Percentiles rank a stretch among this genome's conserved stretches.
phyloP scores from a whole-genome alignment of 2,797 vertebrate species.

The Dromococcyx pavoninus region DNA sequence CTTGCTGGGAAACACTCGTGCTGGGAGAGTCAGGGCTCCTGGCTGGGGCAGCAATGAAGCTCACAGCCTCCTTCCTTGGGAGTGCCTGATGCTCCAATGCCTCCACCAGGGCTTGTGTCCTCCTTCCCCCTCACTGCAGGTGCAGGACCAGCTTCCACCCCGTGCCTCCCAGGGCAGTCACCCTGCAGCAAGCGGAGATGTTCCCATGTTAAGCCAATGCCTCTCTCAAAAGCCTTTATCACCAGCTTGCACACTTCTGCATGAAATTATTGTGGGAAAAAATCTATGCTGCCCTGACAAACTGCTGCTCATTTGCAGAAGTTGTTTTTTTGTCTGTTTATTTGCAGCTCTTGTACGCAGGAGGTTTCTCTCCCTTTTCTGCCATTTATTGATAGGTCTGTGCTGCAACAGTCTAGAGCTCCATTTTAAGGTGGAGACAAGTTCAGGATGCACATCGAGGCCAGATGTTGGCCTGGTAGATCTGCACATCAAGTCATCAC shows the following conservation, averaged over 20 bases:
- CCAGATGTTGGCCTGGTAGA: background rate
- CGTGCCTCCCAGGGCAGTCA: background rate
- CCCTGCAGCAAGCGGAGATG: background rate
- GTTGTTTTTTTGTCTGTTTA: background rate
- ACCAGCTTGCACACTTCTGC: background rate
- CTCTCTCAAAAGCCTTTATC: background rate
- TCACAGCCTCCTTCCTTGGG: background rate
- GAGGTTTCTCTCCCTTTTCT: background rate
- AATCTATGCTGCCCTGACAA: background rate
- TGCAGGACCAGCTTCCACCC: rapidly evolving
- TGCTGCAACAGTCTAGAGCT: background rate
- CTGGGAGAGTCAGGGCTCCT: background rate
- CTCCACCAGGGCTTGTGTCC: background rate
- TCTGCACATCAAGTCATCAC: background rate
- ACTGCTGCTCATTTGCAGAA: background rate
- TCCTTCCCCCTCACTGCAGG: background rate
- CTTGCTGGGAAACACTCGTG: rapidly evolving
- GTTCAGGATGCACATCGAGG: background rate
- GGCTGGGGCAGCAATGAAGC: rapidly evolving
- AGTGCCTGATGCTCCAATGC: rapidly evolving
- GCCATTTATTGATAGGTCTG: background rate
- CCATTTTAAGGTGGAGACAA: background rate
- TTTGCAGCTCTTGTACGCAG: background rate
- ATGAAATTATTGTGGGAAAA: background rate
- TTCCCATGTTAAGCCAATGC: background rate